A percentile compares a stretch with the other conserved stretches of the same genome.
Evolutionary conservation across 2,888 invertebrate genomes (phyloP).

Genomic region (Thera obeliscata): DNA sequence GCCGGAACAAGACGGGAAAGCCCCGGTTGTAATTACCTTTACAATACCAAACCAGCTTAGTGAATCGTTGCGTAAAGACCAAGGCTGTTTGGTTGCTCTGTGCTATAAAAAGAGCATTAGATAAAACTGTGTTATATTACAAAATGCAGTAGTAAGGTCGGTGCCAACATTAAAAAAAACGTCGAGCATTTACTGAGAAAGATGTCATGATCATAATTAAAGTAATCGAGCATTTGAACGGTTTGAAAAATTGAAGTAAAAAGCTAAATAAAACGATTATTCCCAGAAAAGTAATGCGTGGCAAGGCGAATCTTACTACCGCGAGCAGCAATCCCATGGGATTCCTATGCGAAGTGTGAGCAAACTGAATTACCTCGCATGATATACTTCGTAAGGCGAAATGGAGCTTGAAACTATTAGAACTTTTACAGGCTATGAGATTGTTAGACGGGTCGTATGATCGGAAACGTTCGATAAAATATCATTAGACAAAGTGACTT

Average conservation of each 20-base stretch:
- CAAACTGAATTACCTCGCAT: slow-evolving; percentile 28
- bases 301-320: slow-evolving; percentile 26
- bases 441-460: neutral
- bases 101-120: too few species aligned
- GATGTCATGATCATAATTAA: too few species aligned
- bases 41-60: neutral
- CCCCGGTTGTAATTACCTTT: neutral
- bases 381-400: slow-evolving; percentile 17
- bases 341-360: slow-evolving; percentile 34
- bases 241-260: neutral
- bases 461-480: too few species aligned
- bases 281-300: slow-evolving; percentile 28
- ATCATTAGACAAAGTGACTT: too few species aligned
- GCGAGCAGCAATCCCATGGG: slow-evolving; percentile 24
- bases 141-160: too few species aligned
- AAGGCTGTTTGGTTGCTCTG: too few species aligned
- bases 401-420: slow-evolving; percentile 18
- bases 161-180: too few species aligned
- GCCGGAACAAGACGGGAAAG: neutral
- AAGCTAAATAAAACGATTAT: slow-evolving; percentile 17
- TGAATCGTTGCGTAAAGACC: too few species aligned
- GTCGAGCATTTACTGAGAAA: too few species aligned
- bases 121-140: too few species aligned
- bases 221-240: too few species aligned
- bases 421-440: slow-evolving; percentile 2